Conservation (phyloP, 2,888 invertebrate genomes). For the Abscondita cerata region DNA sequence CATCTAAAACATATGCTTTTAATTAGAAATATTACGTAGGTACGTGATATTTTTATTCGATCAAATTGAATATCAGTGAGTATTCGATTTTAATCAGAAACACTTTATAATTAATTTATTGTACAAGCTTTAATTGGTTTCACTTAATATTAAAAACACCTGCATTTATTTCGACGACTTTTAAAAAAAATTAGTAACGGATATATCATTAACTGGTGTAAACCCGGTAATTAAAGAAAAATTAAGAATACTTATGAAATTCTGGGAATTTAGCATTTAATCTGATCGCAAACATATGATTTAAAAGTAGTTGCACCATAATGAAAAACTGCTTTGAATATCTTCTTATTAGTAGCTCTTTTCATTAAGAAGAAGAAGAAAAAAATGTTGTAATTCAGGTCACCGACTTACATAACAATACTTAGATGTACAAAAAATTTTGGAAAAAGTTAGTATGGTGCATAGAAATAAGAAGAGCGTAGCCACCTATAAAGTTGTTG, state of each 20-base stretch:
- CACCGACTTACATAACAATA: conserved; percentile 34
- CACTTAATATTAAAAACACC: too few species aligned
- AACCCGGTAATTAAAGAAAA: neutral
- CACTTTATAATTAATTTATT: too few species aligned
- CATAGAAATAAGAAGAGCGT: conserved; percentile 34
- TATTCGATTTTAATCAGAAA: too few species aligned
- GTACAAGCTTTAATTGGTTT: too few species aligned
- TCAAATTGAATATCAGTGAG: too few species aligned
- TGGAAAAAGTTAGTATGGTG: conserved; percentile 27
- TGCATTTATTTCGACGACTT: too few species aligned
- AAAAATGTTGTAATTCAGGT: conserved; percentile 29
- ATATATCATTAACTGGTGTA: neutral
- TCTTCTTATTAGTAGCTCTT: conserved; percentile 8
- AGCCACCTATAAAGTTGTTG: conserved; percentile 57
- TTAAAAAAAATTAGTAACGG: neutral
- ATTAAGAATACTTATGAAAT: neutral
- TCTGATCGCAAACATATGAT: neutral
- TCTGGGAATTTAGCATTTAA: neutral
- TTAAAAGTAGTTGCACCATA: neutral
- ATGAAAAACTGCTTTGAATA: neutral
- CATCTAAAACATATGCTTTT: too few species aligned
- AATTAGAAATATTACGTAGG: too few species aligned
- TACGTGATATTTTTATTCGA: too few species aligned
- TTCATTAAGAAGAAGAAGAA: conserved; percentile 19
- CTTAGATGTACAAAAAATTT: conserved; percentile 17